Evolutionary conservation across 2,888 invertebrate genomes (phyloP), one percentile per base, ranked within the genome.

Genomic region (Lithophane leautieri): DNA sequence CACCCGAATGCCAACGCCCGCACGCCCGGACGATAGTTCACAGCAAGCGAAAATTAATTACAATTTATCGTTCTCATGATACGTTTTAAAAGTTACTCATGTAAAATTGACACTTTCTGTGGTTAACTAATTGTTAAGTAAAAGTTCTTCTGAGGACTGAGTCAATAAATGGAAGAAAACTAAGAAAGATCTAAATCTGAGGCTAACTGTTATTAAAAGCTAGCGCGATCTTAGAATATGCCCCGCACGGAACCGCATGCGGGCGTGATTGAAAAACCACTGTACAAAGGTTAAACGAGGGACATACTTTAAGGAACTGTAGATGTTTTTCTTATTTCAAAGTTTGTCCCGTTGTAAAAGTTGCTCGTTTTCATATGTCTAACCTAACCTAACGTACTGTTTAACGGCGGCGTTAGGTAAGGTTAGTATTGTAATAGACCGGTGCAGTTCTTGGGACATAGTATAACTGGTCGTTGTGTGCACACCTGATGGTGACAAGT

Each of bases 11-110:
- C 19, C 67, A 82, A 68, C 12, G 61, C 69, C 79, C 66, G 66
- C 78, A 58, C 25, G 80, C 22, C 66, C 83, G 65, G 72, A 28
- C 68, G 16, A 66, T 69, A 72, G 66, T 82, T 69, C 69, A 56
- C 44, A 28, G 16, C 28, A 47, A 70, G 66, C 16, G 4, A 66
- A 28, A 73, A 67, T 66, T 70, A 81, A 67, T 82, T 62, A 50
- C 40, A 28, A 47, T 76, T 60, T 67, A 78, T 63, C 47, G 67
- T 58, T 70, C 52, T 47, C 61, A 42, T 60, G 40, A 28, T 56
- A 66, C 16, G 52, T 58, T 71, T 68, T 42, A 47, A 34, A 70
- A 81, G 19, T 34, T n/a, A 68, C 3, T 42, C 62, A 14, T 54
- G 16, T 67, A 34, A 16, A 19, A 65, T 62, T 16, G 52, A 67